Percentiles rank a stretch among this genome's conserved stretches.
These are phyloP conservation scores for Cyclargus thomasi DNA, from an alignment of 1,140 invertebrate species.

Conservation along the genomic window DNA sequence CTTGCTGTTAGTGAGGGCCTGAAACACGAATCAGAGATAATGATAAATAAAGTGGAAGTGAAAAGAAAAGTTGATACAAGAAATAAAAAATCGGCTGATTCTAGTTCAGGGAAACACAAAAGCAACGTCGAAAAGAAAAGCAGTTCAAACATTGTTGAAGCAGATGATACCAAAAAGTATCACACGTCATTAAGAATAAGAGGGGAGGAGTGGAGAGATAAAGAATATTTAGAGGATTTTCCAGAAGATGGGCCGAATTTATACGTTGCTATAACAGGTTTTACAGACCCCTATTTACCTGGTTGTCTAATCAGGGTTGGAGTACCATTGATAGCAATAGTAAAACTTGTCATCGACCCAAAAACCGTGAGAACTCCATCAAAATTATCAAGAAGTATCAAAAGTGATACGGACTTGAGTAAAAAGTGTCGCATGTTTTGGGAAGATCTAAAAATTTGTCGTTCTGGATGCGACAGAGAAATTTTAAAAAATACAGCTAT, in stretches of 20 bases:
- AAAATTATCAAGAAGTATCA: constrained; percentile 31
- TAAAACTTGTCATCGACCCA: constrained; percentile 53
- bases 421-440: constrained; percentile 57
- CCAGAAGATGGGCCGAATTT: constrained; percentile 73
- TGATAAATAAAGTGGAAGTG: constrained; percentile 52
- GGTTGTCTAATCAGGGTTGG: constrained; percentile 62
- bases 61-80: constrained; percentile 42
- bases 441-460: constrained; percentile 51
- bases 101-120: constrained; percentile 26
- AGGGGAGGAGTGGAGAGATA: constrained; percentile 76
- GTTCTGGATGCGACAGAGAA: constrained; percentile 40
- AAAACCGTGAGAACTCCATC: constrained; percentile 31
- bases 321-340: constrained; percentile 68
- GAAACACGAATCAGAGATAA: constrained; percentile 53
- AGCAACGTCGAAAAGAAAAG: constrained; percentile 39
- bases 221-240: constrained; percentile 72
- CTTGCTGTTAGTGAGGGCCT: constrained; percentile 57
- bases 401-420: constrained; percentile 51
- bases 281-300: constrained; percentile 66
- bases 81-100: constrained; percentile 26
- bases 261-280: constrained; percentile 74
- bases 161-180: constrained; percentile 58
- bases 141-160: constrained; percentile 27
- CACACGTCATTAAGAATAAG: constrained; percentile 67
- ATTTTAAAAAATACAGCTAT: constrained; percentile 67